These are phyloP conservation scores for Pelochelys cantorii DNA, from an alignment of 2,797 vertebrate genomes.

Conservation along the genomic window DNA sequence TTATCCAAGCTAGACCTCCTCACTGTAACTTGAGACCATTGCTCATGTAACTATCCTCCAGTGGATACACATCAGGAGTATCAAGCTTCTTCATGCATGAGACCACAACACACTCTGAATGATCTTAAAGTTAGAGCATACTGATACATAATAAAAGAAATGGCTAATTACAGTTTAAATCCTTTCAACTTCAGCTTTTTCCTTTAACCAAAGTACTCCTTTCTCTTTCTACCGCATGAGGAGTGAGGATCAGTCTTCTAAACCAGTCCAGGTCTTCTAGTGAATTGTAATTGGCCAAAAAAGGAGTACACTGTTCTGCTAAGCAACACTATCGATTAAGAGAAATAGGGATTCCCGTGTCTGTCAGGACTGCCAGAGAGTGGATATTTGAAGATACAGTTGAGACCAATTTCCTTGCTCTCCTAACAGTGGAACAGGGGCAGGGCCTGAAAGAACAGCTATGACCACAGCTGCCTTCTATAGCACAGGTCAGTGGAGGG, in stretches of 20 bases:
- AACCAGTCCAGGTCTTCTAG: no score
- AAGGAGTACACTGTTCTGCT: not conserved
- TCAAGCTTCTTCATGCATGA: not conserved
- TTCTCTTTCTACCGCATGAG: not conserved
- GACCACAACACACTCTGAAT: not conserved
- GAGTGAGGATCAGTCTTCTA: not conserved
- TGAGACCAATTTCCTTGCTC: no score
- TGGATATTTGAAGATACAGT: accelerated
- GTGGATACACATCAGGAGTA: not conserved
- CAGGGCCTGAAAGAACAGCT: accelerated
- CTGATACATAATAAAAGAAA: not conserved
- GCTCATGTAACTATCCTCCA: not conserved
- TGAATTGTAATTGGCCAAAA: no score
- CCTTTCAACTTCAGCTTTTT: not conserved
- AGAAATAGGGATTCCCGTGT: not conserved
- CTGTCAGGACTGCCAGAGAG: not conserved
- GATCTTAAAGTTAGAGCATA: not conserved
- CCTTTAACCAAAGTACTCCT: not conserved
- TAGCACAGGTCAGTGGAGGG: not conserved
- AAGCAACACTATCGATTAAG: not conserved
- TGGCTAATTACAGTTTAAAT: not conserved
- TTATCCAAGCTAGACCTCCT: no score
- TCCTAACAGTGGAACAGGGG: no score
- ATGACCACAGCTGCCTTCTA: not conserved
- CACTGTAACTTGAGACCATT: no score